Conservation (phyloP, 1,140 invertebrate genomes). For the Aphis craccivora region DNA sequence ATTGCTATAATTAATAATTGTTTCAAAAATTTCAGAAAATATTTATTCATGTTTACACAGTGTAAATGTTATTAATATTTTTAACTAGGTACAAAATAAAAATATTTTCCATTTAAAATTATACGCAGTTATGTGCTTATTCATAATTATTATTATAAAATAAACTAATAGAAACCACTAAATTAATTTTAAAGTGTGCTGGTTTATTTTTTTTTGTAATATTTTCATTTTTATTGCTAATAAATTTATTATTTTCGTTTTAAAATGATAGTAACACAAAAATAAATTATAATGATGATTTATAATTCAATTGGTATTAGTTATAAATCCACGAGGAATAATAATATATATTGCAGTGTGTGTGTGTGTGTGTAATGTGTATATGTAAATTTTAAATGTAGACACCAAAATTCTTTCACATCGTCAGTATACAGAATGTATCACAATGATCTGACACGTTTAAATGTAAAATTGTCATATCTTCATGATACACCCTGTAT, state of each 20-base stretch:
- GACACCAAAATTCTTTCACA: neutral
- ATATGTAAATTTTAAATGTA: neutral
- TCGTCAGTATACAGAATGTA: too few relatives aligned
- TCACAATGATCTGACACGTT: too few relatives aligned
- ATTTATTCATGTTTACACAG: neutral
- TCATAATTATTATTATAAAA: neutral
- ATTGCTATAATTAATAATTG: neutral
- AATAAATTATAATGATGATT: neutral
- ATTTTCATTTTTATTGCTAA: neutral
- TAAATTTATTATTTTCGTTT: neutral
- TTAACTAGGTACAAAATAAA: neutral
- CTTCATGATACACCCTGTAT: too few relatives aligned
- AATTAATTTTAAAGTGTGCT: neutral
- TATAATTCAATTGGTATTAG: neutral
- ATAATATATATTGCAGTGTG: neutral
- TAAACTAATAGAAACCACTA: neutral
- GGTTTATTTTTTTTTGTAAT: neutral
- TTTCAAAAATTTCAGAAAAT: neutral
- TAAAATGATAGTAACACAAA: neutral
- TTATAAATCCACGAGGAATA: neutral
- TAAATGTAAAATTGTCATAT: too few relatives aligned
- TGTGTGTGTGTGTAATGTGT: neutral
- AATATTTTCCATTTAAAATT: neutral
- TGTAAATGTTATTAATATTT: neutral
- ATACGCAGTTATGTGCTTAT: neutral